Evolutionary conservation across 2,888 invertebrate species (phyloP).

Genomic region (Glyphotaelius pellucidus): DNA sequence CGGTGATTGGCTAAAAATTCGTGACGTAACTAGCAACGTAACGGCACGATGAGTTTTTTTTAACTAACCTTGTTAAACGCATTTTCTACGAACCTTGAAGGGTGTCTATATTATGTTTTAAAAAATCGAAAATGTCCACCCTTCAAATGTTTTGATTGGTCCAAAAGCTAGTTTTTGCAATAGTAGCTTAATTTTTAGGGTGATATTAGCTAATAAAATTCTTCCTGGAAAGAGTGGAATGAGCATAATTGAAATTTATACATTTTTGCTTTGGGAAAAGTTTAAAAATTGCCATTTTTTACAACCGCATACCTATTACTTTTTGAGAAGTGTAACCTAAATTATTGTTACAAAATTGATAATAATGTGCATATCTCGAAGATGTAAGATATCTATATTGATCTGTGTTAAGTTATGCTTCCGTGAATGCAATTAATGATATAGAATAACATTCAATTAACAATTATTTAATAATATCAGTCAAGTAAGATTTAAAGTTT

Average conservation of each 20-base stretch:
- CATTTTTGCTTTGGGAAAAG: not conserved
- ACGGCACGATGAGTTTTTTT: too few relatives aligned
- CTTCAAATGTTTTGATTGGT: not conserved
- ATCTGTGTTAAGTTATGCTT: conserved; percentile 13
- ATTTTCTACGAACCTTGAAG: too few relatives aligned
- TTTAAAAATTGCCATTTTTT: not conserved
- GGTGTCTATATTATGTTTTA: not conserved
- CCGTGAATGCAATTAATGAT: not conserved
- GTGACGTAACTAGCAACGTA: too few relatives aligned
- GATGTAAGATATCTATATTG: conserved; percentile 12
- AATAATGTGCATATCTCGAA: conserved; percentile 29
- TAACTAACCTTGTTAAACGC: too few relatives aligned
- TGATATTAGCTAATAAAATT: not conserved
- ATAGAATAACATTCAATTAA: not conserved
- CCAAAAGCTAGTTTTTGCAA: not conserved
- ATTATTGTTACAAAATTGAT: conserved; percentile 15
- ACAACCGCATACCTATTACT: not conserved
- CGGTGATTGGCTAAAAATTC: too few relatives aligned
- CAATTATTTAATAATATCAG: not conserved
- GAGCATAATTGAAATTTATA: not conserved
- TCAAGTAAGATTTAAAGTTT: not conserved
- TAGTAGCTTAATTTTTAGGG: not conserved
- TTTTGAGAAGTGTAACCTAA: not conserved
- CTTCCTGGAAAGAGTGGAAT: not conserved
- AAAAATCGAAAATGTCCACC: not conserved